Base-by-base conservation (phyloP, 2,888 invertebrate genomes). In the Silvanus unidentatus region DNA sequence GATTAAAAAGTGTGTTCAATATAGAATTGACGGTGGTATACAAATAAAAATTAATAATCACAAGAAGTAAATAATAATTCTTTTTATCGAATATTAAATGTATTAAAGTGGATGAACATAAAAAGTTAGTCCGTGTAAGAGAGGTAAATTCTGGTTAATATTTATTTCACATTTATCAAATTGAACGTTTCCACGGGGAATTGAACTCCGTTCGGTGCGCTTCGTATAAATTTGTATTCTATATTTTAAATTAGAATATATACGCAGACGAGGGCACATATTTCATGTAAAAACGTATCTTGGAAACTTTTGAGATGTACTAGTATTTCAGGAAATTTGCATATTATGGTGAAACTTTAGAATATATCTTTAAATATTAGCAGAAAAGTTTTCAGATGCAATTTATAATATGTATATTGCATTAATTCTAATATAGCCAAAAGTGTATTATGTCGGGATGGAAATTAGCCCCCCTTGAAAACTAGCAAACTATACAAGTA, bases 191-290 rank as follows among this genome's bases (percentile, higher is more conserved):
- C 70, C 62, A 52, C 52, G 44, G 69, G 68, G 70, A 69, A 69
- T 70, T 63, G 68, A 65, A 65, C 62, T 62, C 56, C 61, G 64
- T 59, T 58, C 65, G 60, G 60, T 59, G 60, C 57, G 62, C 60
- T 60, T 54, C 61, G 67, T 67, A 70, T 70, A 71, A 71, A 71
- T 71, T 71, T 70, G 70, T 71, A 71, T 72, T 71, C 70, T 70
- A 71, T 71, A 72, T 72, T 72, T 71, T 68, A 69, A 71, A 72
- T 72, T 71, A 71, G 70, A 71, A 72, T 72, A 71, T 71, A 71
- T 72, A 68, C 68, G 66, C 63, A 64, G 62, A 63, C 60, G 65
- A 63, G 62, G 66, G 68, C 68, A 62, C 67, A 71, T 71, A 71
- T 71, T 70, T 71, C 71, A 70, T 66, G 68, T 67, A 68, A 70